Base-by-base conservation (phyloP, 2,113 vertebrate genomes). In the Chionis minor region DNA sequence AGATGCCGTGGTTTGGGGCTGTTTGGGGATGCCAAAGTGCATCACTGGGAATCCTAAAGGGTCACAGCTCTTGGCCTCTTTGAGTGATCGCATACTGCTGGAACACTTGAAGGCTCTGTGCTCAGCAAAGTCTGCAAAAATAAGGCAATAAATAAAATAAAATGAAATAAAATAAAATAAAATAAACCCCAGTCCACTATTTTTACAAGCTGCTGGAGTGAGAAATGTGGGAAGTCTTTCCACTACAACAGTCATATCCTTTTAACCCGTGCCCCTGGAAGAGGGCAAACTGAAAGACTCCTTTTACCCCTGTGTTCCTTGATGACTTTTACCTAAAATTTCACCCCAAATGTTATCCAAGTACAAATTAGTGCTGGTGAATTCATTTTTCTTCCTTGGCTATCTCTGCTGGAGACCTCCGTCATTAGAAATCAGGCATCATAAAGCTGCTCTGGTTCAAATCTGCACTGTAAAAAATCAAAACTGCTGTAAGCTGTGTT, bases 161-260 rank as follows among this genome's bases (percentile, higher is more conserved):
- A 84, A 74, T 74, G 7, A 78, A 85, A 55, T 72, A 1, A 90
- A 81, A 74, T 67, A 42, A 96, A 96, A 95, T 86, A 83, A 94
- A 94, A 81, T 93, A 94, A 84, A 81, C 30, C 27, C 75, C 92
- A 92, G 65, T 52, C 24, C 67, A 84, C 77, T 58, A 35, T 81
- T 93, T 97, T 95, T 92, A 94, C 86, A 88, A 86, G 86, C 69
- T 95, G 87, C 77, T 92, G 63, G n/a, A 90, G 67, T 83, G 88
- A 93, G 67, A 97, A 96, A 90, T 72, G n/a, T 88, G 72, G 91
- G 49, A 96, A 95, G 44, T 88, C 63, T 91, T 96, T 96, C 66
- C 63, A 81, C 65, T 89, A 65, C 49, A 92, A 61, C 69, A 86
- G 80, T 81, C 47, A 22, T 92, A 96, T 88, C 86, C 67, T 90